Conservation (phyloP, 1,140 invertebrate genomes). For the Octopus sinensis region DNA sequence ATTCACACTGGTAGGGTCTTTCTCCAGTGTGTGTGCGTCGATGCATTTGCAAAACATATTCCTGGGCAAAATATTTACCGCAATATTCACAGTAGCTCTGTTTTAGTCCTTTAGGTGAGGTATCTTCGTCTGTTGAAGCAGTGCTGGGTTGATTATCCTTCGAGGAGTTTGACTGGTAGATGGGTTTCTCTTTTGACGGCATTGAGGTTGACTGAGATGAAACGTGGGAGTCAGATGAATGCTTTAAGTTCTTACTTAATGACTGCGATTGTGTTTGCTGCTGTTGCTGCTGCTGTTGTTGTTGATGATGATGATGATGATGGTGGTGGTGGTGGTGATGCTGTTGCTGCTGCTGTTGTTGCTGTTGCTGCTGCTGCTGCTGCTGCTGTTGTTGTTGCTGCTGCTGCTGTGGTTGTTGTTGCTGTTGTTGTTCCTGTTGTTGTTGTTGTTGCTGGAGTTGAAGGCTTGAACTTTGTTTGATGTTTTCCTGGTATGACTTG, state of each 20-base stretch:
- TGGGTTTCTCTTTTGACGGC: background rate
- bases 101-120: background rate
- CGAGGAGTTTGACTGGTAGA: too few species aligned
- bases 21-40: slow-evolving; percentile 89
- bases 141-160: too few species aligned
- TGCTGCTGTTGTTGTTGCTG: background rate
- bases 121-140: too few species aligned
- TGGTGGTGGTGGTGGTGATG: background rate
- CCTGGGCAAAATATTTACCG: slow-evolving; percentile 80
- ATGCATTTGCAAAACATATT: slow-evolving; percentile 88
- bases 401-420: background rate
- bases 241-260: background rate
- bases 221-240: background rate
- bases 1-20: slow-evolving; percentile 87
- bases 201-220: background rate
- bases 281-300: background rate
- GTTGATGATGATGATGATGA: background rate
- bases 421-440: background rate
- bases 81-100: slow-evolving; percentile 85
- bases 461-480: background rate
- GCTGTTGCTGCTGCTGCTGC: background rate
- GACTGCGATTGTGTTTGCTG: background rate
- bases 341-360: background rate
- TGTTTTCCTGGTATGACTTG: background rate
- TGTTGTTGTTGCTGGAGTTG: background rate